A percentile compares a stretch with the other conserved stretches of the same genome.
Evolutionary conservation across 2,888 invertebrate species (phyloP).

Genomic region (Xestobium rufovillosum): DNA sequence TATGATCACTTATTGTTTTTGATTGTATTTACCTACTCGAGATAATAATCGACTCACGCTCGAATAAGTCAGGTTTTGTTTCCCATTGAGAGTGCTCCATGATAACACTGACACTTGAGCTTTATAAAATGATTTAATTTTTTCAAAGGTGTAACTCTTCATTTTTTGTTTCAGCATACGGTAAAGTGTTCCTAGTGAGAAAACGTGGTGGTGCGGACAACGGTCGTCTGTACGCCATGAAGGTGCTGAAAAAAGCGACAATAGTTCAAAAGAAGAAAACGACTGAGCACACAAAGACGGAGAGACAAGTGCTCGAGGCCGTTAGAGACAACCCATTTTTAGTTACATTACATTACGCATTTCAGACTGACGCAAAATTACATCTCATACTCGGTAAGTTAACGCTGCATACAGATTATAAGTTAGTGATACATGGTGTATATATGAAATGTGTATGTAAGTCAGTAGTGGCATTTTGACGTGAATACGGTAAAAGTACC

Average conservation of each 20-base stretch:
- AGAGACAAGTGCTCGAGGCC: slow-evolving; percentile 92
- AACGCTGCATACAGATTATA: not conserved
- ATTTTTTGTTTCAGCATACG: slow-evolving; percentile 70
- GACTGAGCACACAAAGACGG: slow-evolving; percentile 94
- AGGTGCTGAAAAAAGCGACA: slow-evolving; percentile 91
- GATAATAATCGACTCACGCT: too few species aligned
- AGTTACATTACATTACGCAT: slow-evolving; percentile 95
- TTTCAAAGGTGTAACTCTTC: too few species aligned
- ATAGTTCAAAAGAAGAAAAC: slow-evolving; percentile 93
- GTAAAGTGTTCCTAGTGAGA: slow-evolving; percentile 91
- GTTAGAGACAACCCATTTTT: slow-evolving; percentile 92
- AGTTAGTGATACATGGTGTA: slow-evolving; percentile 10
- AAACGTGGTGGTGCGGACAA: slow-evolving; percentile 82
- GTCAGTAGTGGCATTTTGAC: too few species aligned
- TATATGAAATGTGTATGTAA: too few species aligned
- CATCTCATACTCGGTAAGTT: slow-evolving; percentile 91
- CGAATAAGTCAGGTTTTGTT: too few species aligned
- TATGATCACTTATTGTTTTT: too few species aligned
- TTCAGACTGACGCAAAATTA: slow-evolving; percentile 94
- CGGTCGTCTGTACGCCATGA: slow-evolving; percentile 94
- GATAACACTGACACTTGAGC: too few species aligned
- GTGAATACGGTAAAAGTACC: too few species aligned
- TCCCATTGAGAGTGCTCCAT: too few species aligned
- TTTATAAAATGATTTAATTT: too few species aligned
- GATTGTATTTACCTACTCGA: too few species aligned